Percentiles rank a stretch among this genome's conserved stretches.
Evolutionary conservation across 1,140 invertebrate genomes (phyloP).

Genomic region (Camponotus pennsylvanicus): DNA sequence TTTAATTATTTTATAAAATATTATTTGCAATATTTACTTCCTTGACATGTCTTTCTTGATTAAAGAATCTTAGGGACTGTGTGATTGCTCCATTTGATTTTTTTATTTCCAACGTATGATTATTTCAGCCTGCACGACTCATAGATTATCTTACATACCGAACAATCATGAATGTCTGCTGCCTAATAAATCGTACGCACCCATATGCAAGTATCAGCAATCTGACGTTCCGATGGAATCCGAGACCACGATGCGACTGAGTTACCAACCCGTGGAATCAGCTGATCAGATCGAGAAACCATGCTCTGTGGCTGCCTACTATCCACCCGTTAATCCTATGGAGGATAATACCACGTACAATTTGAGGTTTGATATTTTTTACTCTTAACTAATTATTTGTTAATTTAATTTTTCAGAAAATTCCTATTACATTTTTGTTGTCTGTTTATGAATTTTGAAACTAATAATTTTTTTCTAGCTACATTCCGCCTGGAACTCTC

Average conservation of each 20-base stretch:
- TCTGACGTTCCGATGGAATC: constrained; percentile 87
- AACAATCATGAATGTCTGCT: constrained; percentile 71
- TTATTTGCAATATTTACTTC: constrained; percentile 15
- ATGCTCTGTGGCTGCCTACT: constrained; percentile 73
- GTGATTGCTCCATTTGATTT: background rate
- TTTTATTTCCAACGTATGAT: background rate
- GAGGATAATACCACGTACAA: constrained; percentile 83
- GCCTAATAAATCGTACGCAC: constrained; percentile 77
- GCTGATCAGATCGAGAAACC: constrained; percentile 70
- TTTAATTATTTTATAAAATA: too few relatives aligned
- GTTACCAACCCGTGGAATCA: constrained; percentile 80
- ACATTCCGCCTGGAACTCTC: constrained; percentile 76
- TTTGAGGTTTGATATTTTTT: constrained; percentile 73
- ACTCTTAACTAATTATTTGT: background rate
- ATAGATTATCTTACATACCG: constrained; percentile 80
- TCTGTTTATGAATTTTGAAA: background rate
- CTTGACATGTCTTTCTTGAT: background rate
- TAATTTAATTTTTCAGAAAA: constrained; percentile 6
- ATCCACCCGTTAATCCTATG: constrained; percentile 72
- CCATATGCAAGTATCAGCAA: constrained; percentile 80
- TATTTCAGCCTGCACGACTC: constrained; percentile 80
- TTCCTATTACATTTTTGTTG: background rate
- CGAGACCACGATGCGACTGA: constrained; percentile 81
- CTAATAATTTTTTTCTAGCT: constrained; percentile 63
- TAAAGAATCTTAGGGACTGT: background rate